Base-by-base conservation (phyloP, 53 echinoderm and acorn worm species). In the Apostichopus leukothele region DNA sequence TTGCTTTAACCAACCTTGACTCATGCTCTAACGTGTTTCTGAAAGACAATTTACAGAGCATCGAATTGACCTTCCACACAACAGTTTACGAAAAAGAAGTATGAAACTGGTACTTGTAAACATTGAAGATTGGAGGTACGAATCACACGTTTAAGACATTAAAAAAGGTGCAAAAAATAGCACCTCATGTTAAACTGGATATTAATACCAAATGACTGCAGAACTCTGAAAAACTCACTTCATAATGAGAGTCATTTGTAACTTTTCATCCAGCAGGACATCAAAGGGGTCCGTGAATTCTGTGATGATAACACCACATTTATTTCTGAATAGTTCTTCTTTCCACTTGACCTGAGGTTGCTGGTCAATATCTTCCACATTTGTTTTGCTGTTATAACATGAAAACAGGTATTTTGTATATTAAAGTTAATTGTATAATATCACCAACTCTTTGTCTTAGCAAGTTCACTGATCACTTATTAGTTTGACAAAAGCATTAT, bases 241-340 rank as follows among this genome's bases (percentile, higher is more conserved):
- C 18, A 85, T 11, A 51, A 50, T 50, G 12, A 85, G 67, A 39
- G 26, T 84, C 25, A 84, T 59, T 20, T 63, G 57, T 20, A 84
- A 63, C 25, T 84, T 84, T 5, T 59, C 84, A 59, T 59, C 84
- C 4, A 84, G 84, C 9, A 10, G 60, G 23, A 22, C 60, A 22
- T 78, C 16, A 7, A 59, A 55, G 23, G 20, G 11, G 9, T 77
- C 50, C 14, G 27, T 78, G 11, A 60, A 51, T 51, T 89, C 78
- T 39, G 78, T 50, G 14, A 97, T 94, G 23, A 84, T 80, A 18
- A 97, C 89, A 63, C 91, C 93, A 66, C 89, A 68, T 84, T 94
- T 92, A 81, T 97, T 94, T 51, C 57, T 83, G 88, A 84, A 90
- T 67, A 90, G 50, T 51, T 95, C 95, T 77, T 90, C 88, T 71